Base-by-base conservation (phyloP, 2,888 invertebrate species). In the Chloroclystis v-ata region DNA sequence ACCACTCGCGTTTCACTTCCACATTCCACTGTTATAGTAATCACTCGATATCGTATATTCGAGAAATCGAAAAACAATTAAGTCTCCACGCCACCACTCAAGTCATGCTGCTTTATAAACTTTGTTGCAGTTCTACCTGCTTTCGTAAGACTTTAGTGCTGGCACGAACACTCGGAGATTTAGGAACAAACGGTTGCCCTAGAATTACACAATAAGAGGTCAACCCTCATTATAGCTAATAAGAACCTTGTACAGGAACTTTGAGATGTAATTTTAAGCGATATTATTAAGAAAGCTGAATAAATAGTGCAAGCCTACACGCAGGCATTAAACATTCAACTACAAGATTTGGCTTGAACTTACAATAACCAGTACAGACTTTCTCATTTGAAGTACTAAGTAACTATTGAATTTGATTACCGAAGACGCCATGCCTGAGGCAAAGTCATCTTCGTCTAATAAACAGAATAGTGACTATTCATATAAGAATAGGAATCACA, bases 191-290 rank as follows among this genome's bases (percentile, higher is more conserved):
- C 56, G 43, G 49, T 52, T 47, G 54, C 61, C 63, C 63, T 53
- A 61, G 52, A 54, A 43, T 49, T 51, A 49, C 53, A 51, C 10
- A 54, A 50, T 53, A 58, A 43, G 43, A 43, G 58, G 51, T 44
- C 45, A 28, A 52, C 42, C 49, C 46, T 51, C 44, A 29, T 47
- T 51, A 50, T 25, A 51, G 40, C 54, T 56, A 56, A 11, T 49
- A 41, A 42, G 43, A 59, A 47, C 54, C 56, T 44, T 43, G 41
- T 33, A 49, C 47, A 59, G 57, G 57, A 59, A 57, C 56, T 50
- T 60, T 57, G 56, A 59, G 56, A 61, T 63, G 64, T 60, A 61
- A 56, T 59, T 54, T 62, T 59, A 65, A 62, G 63, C 63, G 57
- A 56, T 59, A 57, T 48, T 43, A 41, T 37, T 45, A 20, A 25